Conservation (phyloP, 2,113 vertebrate species). For the Todiramphus saurophagus region DNA sequence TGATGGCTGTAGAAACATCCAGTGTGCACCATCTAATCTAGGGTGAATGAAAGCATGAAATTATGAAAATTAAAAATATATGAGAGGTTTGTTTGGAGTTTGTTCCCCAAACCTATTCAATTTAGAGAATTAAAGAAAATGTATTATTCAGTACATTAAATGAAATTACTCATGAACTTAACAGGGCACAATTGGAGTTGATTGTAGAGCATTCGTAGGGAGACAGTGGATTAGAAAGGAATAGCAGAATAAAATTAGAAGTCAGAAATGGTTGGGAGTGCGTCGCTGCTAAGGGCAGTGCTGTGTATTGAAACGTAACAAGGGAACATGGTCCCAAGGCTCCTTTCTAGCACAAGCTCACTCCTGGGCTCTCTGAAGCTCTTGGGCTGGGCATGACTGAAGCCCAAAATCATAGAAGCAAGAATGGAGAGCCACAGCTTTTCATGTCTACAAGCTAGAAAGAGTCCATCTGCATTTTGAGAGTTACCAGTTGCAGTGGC, state of each 20-base stretch:
- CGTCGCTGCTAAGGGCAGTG: not conserved
- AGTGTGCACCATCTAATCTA: not conserved
- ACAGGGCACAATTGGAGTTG: not conserved
- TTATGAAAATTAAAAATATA: not conserved
- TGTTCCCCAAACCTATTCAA: not conserved
- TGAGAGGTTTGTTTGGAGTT: not conserved
- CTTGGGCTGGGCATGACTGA: not conserved
- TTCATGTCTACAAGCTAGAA: not conserved
- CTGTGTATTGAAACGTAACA: not conserved
- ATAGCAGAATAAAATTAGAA: not conserved
- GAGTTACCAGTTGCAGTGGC: not conserved
- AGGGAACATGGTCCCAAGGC: not conserved
- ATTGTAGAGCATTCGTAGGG: not conserved
- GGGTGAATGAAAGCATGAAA: not conserved
- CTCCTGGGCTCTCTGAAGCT: not conserved
- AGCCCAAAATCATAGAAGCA: not conserved
- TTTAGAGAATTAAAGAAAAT: not conserved
- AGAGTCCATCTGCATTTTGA: not conserved
- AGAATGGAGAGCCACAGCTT: not conserved
- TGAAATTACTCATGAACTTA: not conserved
- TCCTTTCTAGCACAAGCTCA: not conserved
- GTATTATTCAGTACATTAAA: not conserved
- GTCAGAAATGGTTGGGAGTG: not conserved
- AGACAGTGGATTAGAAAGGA: not conserved
- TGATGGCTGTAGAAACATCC: not conserved